Base-by-base conservation (phyloP, 2,888 invertebrate species). In the Rosalia funebris region DNA sequence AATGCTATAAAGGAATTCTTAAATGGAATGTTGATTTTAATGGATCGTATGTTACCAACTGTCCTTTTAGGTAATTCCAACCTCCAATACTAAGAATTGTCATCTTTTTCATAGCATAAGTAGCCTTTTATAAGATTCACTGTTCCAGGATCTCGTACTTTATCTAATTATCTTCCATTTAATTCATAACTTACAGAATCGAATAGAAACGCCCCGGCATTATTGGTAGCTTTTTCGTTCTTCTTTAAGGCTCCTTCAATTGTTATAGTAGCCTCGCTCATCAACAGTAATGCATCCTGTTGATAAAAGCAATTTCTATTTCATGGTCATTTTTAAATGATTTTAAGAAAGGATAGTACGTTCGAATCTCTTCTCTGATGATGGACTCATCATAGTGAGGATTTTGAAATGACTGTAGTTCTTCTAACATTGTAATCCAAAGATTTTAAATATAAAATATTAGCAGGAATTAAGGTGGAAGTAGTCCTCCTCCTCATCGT, bases 331-430 rank as follows among this genome's bases (percentile, higher is more conserved):
- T 50, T 7, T 58, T 34, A 52, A 63, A 67, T 9, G 62, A 66
- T 74, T 75, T 61, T 1, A 57, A 45, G 17, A 46, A 62, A n/a
- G 66, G 58, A 36, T 55, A 37, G 19, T 69, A 68, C 1, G 62
- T 60, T 19, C 62, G 47, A 32, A 42, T 45, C 55, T 68, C 64
- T 14, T 46, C 46, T 47, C 52, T 44, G 5, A 19, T 5, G n/a
- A 44, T 20, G 20, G 20, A 44, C n/a, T 19, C 20, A 11, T 44
- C 44, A 19, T 20, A 44, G 14, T 17, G 32, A 12, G 32, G 14
- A 17, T 53, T 14, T 10, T 53, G 25, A 32, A 39, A 53, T 53
- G 31, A 31, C 17, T 53, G 41, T 41, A 53, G 32, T 42, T 42
- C 31, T 53, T 53, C 53, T 3, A 15, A 53, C 53, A 53, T 53